Evolutionary conservation across 2,113 vertebrate species (phyloP).

Genomic region (Pongo abelii): DNA sequence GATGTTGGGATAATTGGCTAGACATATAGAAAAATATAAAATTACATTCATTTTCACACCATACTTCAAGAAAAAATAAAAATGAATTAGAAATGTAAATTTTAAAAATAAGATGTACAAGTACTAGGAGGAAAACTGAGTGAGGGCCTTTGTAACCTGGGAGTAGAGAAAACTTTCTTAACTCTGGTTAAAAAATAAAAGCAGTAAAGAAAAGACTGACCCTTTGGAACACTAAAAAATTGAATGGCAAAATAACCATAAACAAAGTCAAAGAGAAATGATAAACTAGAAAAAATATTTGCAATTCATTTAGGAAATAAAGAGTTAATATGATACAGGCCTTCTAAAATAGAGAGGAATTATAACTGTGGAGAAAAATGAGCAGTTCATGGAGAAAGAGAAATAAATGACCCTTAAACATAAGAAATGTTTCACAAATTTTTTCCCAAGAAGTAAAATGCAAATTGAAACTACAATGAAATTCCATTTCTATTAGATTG

Average conservation of each 20-base stretch:
- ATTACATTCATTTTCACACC: background rate
- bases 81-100: background rate
- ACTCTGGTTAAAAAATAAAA: background rate
- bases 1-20: background rate
- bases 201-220: background rate
- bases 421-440: background rate
- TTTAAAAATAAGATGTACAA: background rate
- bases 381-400: background rate
- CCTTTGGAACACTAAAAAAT: background rate
- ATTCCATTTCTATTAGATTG: background rate
- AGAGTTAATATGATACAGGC: background rate
- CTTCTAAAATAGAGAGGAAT: background rate
- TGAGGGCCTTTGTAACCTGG: background rate
- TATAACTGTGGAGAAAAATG: background rate
- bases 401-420: background rate
- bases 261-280: background rate
- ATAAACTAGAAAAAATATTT: background rate
- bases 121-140: background rate
- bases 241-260: background rate
- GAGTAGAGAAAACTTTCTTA: background rate
- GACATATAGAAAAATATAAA: background rate
- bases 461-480: background rate
- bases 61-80: background rate
- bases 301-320: constrained; percentile 15
- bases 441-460: background rate